Base-by-base conservation (phyloP, 2,797 vertebrate species). In the Valencia hispanica region DNA sequence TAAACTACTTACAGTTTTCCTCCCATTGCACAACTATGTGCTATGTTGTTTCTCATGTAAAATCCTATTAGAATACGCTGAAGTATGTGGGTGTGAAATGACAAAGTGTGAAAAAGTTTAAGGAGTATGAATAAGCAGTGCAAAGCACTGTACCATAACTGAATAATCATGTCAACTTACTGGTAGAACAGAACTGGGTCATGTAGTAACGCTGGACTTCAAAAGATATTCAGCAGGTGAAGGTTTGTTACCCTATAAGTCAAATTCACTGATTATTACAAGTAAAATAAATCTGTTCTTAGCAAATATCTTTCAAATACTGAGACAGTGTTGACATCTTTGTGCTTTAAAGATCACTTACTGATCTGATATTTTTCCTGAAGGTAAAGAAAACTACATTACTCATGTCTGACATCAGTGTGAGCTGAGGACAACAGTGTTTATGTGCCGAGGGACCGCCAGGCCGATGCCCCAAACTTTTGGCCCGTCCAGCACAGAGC, bases 401-500 rank as follows among this genome's bases (percentile, higher is more conserved):
- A 68, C 77, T 80, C 70, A 45, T 74, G 81, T 36, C 78, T 89
- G 91, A 92, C 90, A 88, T 92, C 88, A 87, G 53, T 81, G 75
- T 73, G 74, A 79, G 68, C 27, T 68, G 74, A 81, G 20, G 30
- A 32, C 76, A n/a, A 70, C 34, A 79, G 72, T 20, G 72, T 86
- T 88, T 85, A 91, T 45, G 83, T 82, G 79, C 87, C 86, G 85
- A 93, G 22, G 1, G 92, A 89, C 30, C 79, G 88, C 94, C 95
- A 94, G 79, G 87, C 77, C 30, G 77, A 45, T 0, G 86, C 80
- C 18, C 93, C 89, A 79, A 95, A 86, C 72, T 82, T 92, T 30
- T 90, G 84, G 69, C 93, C 93, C 25, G 89, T 89, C 95, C 95
- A 96, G 87, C 89, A 95, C 61, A 94, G 80, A 7, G 80, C 89